These are phyloP conservation scores for Phyllotis vaccarum DNA, from an alignment of 2,797 vertebrate genomes.

Conservation along the genomic window DNA sequence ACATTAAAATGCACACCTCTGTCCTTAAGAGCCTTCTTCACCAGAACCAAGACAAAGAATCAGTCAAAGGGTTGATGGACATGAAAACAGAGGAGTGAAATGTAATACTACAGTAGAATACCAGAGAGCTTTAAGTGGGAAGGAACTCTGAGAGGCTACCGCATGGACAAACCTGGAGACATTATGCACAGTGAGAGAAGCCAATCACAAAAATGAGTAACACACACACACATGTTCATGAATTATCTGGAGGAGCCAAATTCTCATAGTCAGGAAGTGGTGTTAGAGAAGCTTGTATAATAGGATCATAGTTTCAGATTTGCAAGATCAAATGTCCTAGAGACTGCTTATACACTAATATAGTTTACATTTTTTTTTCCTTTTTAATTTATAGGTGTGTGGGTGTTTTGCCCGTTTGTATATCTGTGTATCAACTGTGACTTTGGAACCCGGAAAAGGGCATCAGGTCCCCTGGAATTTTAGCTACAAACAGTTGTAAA, in stretches of 20 bases:
- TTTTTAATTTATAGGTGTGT: not conserved
- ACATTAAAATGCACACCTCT: not conserved
- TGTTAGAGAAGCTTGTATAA: not conserved
- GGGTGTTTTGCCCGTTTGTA: not conserved
- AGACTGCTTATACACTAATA: not conserved
- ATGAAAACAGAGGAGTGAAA: not conserved
- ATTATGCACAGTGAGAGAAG: not conserved
- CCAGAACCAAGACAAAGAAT: not conserved
- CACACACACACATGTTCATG: too few relatives aligned
- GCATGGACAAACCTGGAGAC: not conserved
- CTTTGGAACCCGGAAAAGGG: not conserved
- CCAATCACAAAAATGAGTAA: constrained; percentile 12
- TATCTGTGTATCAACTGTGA: too few relatives aligned
- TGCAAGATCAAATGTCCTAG: not conserved
- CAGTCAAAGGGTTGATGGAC: not conserved
- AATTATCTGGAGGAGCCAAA: not conserved
- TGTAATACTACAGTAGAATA: not conserved
- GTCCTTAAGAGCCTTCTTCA: not conserved
- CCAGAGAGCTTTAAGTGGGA: not conserved
- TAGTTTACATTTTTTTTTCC: not conserved
- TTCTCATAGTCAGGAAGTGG: not conserved
- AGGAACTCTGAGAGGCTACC: not conserved
- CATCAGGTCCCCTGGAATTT: not conserved
- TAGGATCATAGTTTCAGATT: not conserved
- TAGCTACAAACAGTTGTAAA: not conserved